Evolutionary conservation across 2,797 vertebrate genomes (phyloP), one percentile per base, ranked within the genome.

Genomic region (Mus spretus): DNA sequence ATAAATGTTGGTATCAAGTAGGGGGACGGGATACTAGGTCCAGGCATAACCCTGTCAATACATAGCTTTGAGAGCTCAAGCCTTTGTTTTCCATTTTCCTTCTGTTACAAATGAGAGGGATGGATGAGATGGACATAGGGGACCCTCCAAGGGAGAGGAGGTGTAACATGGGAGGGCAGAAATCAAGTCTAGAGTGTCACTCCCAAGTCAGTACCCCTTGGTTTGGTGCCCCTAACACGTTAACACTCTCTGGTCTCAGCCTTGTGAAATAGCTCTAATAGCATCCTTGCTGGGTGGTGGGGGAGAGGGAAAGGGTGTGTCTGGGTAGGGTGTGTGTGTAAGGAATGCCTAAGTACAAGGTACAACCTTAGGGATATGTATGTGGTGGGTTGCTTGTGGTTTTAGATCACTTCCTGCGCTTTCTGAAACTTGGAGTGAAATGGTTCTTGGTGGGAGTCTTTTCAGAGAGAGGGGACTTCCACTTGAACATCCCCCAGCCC

Each of bases 151-250:
- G 6, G n/a, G 40, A 75, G n/a, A 77, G 78, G 65, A 92, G 37
- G 80, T 31, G 6, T 44, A 28, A 40, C 40, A 0, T 24, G n/a
- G 31, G 67, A 57, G 47, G 44, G 63, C 11, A 70, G 44, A 86
- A 15, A 70, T n/a, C 28, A 85, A 67, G 61, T 50, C 44, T 5
- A 47, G 31, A 70, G 1, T 15, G 80, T 61, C 24, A 83, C 9
- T 67, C 59, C 61, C 44, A 34, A 4, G 40, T 47, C 17, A 50
- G 47, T 47, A 82, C 13, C 40, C 70, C 34, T 31, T 70, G 63
- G 53, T 61, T 75, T 91, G 78, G 79, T 96, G 92, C 53, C 65
- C 92, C 78, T 53, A 28, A 86, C 84, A 85, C 82, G 65, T 83
- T 93, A 59, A 50, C 37, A n/a, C 53, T 84, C 3, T 72, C 53